Conservation (phyloP, 2,113 vertebrate species). For the Eulemur rufifrons region DNA sequence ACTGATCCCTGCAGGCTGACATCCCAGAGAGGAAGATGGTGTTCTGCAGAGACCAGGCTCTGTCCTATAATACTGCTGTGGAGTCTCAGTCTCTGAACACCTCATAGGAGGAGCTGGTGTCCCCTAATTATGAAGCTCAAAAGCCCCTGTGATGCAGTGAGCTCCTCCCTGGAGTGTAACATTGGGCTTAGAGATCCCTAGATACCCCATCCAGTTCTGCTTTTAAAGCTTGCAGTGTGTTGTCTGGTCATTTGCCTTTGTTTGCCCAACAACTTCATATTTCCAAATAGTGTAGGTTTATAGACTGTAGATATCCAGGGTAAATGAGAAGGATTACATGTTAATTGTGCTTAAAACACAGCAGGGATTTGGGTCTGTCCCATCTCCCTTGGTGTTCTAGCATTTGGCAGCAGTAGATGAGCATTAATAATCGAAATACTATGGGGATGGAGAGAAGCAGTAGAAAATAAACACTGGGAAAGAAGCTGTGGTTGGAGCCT, state of each 20-base stretch:
- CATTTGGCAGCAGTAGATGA: not conserved
- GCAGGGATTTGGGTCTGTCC: not conserved
- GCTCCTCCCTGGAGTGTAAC: fast-evolving
- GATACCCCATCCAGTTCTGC: not conserved
- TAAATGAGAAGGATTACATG: not conserved
- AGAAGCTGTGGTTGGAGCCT: fast-evolving
- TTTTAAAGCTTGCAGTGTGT: not conserved
- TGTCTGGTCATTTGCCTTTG: not conserved
- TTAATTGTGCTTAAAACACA: not conserved
- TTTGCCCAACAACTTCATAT: not conserved
- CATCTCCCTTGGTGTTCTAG: not conserved
- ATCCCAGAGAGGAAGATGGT: not conserved
- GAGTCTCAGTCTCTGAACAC: fast-evolving
- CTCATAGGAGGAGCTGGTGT: not conserved
- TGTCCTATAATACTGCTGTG: fast-evolving
- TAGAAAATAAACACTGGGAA: not conserved
- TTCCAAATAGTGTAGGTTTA: not conserved
- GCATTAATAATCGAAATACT: not conserved
- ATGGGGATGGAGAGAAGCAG: not conserved
- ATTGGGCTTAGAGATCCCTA: not conserved
- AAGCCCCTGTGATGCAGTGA: fast-evolving
- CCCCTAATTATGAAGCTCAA: not conserved
- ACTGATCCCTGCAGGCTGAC: not conserved
- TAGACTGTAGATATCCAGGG: not conserved
- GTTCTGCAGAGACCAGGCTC: not conserved